Conservation (phyloP, 2,113 vertebrate genomes). For the Oncorhynchus masou region DNA sequence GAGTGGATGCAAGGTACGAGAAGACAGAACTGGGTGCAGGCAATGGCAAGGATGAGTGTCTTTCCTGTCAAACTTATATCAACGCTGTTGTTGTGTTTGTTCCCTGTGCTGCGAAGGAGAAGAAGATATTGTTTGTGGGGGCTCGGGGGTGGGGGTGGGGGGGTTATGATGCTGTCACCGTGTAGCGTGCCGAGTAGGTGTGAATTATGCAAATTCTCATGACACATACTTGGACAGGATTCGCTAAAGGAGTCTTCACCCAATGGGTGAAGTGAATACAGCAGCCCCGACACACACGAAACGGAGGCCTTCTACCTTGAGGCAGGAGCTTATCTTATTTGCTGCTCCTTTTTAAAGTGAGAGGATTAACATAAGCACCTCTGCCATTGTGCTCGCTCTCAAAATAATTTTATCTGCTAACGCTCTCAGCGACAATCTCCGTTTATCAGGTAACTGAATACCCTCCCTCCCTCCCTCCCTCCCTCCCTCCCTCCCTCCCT, state of each 20-base stretch:
- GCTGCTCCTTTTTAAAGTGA: constrained; percentile 53
- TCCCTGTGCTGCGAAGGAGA: constrained; percentile 19
- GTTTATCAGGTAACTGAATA: constrained; percentile 93
- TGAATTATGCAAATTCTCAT: constrained; percentile 69
- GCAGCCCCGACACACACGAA: constrained; percentile 15
- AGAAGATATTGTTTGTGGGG: constrained; percentile 30
- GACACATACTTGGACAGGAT: constrained; percentile 64
- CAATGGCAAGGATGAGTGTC: background rate
- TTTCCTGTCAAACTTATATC: background rate
- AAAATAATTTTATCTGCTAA: constrained; percentile 65
- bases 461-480: constrained; percentile 62
- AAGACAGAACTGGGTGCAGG: background rate
- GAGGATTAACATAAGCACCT: constrained; percentile 76
- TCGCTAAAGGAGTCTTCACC: constrained; percentile 39
- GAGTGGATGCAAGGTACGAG: background rate
- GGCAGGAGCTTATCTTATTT: constrained; percentile 42
- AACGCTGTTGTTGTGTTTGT: constrained; percentile 5
- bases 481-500: constrained; percentile 62
- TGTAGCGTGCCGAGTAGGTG: constrained; percentile 57
- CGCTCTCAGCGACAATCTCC: constrained; percentile 56
- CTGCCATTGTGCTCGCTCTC: constrained; percentile 68
- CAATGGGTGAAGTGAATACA: constrained; percentile 22
- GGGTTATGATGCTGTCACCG: constrained; percentile 16
- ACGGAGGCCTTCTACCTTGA: constrained; percentile 24
- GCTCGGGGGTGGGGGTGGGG: background rate